phyloP scores from a whole-genome alignment of 2,797 vertebrate species.

The Botia kubotai region DNA sequence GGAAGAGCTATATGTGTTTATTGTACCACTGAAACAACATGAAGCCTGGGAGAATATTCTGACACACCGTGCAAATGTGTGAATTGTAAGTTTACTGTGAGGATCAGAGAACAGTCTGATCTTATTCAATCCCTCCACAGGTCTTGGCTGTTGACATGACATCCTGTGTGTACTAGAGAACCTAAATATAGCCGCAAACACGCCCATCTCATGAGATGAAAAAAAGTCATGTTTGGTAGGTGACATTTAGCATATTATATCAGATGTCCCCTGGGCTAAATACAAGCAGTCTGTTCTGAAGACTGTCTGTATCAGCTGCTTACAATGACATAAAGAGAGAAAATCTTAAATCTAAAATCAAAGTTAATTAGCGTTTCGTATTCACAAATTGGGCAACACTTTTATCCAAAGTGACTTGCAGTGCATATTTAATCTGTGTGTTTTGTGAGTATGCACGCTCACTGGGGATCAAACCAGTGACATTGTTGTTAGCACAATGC shows the following conservation, averaged over 20 bases:
- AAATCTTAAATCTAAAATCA: no score
- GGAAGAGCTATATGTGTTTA: constrained; percentile 23
- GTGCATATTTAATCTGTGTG: no score
- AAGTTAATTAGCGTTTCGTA: not conserved
- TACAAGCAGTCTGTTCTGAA: no score
- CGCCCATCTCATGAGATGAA: not conserved
- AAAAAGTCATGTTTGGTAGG: constrained; percentile 3
- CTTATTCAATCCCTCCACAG: constrained; percentile 34
- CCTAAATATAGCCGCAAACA: constrained; percentile 28
- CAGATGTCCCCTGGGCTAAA: not conserved
- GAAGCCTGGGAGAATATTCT: not conserved
- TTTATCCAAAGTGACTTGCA: no score
- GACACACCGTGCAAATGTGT: constrained; percentile 9
- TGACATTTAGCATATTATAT: constrained; percentile 15
- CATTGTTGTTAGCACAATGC: no score
- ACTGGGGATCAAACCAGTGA: no score
- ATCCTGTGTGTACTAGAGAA: not conserved
- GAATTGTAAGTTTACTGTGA: constrained; percentile 1
- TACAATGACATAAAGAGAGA: no score
- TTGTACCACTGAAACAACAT: not conserved
- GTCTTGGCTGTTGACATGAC: not conserved
- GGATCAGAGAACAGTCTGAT: constrained; percentile 37
- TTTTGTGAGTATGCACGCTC: no score
- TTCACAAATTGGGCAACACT: not conserved
- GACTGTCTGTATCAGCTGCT: no score